Percentiles rank a stretch among this genome's conserved stretches.
These are phyloP conservation scores for Henicopernis longicauda DNA, from an alignment of 2,113 vertebrate genomes.

Conservation along the genomic window DNA sequence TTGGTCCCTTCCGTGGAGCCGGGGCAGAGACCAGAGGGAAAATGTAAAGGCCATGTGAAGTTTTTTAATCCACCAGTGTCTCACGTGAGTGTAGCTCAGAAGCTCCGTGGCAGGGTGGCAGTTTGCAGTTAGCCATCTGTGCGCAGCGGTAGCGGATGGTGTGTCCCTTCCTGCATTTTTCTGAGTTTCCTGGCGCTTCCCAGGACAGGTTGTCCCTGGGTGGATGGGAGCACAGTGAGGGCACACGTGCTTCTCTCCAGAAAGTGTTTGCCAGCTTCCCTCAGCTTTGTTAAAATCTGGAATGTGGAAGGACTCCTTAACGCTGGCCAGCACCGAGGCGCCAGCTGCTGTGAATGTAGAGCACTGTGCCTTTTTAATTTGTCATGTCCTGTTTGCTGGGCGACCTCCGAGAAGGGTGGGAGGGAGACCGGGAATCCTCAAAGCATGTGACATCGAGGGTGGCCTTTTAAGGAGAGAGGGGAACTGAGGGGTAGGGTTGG, in stretches of 20 bases:
- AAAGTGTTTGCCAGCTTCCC: neutral
- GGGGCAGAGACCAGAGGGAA: neutral
- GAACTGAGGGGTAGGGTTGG: neutral
- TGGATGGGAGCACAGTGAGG: neutral
- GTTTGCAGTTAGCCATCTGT: neutral
- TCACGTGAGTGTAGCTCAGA: neutral
- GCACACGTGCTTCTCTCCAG: neutral
- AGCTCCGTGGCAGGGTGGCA: neutral
- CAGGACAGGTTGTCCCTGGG: neutral
- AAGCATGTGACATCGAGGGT: accelerated
- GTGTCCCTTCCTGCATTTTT: neutral
- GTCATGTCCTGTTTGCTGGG: neutral
- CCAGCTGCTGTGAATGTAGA: neutral
- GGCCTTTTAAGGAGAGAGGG: neutral
- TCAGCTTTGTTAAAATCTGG: neutral
- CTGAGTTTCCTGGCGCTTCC: neutral
- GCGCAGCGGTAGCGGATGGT: accelerated
- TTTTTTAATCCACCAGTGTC: neutral
- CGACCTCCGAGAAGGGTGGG: accelerated
- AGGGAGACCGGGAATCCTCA: neutral
- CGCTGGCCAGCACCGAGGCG: accelerated
- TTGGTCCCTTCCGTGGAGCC: neutral
- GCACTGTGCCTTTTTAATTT: slow-evolving; percentile 19
- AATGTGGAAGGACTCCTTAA: neutral
- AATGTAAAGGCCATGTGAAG: neutral